phyloP scores from a whole-genome alignment of 2,888 invertebrate species.

The Leptopilina drosophilae region DNA sequence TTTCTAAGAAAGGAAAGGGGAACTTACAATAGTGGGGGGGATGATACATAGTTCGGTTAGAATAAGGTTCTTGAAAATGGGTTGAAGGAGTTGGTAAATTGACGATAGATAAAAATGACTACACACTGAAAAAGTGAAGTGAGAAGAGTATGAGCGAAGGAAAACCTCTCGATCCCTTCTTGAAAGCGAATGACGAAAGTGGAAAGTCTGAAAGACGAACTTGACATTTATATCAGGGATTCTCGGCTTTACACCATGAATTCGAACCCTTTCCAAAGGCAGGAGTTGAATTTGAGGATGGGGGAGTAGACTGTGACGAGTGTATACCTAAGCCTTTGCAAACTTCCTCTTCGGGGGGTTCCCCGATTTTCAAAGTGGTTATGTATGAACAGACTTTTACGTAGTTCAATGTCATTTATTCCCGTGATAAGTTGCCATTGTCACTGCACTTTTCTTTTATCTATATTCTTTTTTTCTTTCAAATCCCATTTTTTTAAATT shows the following conservation, averaged over 20 bases:
- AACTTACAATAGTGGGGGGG: conserved; percentile 54
- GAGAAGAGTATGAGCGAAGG: conserved; percentile 43
- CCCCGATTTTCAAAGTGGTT: conserved; percentile 11
- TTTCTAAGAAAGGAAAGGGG: conserved; percentile 56
- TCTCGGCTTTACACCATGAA: conserved; percentile 74
- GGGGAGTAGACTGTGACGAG: conserved; percentile 44
- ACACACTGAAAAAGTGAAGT: conserved; percentile 45
- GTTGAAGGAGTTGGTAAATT: conserved; percentile 53
- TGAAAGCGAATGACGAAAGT: conserved; percentile 50
- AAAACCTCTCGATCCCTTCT: conserved; percentile 54
- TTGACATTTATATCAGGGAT: conserved; percentile 76
- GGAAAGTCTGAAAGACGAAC: conserved; percentile 69
- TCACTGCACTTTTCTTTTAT: too few species aligned
- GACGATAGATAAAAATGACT: conserved; percentile 51
- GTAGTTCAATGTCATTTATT: not conserved
- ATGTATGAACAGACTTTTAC: conserved; percentile 12
- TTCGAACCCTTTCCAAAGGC: conserved; percentile 51
- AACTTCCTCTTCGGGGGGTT: conserved; percentile 41
- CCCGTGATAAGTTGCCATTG: not conserved
- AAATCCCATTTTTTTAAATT: too few species aligned
- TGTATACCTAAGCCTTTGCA: conserved; percentile 51
- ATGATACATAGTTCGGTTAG: conserved; percentile 44
- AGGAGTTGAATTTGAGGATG: conserved; percentile 43
- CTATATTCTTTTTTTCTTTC: too few species aligned
- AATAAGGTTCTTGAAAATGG: conserved; percentile 45